Conservation (phyloP, 2,113 vertebrate species). For the Ciconia maguari region DNA sequence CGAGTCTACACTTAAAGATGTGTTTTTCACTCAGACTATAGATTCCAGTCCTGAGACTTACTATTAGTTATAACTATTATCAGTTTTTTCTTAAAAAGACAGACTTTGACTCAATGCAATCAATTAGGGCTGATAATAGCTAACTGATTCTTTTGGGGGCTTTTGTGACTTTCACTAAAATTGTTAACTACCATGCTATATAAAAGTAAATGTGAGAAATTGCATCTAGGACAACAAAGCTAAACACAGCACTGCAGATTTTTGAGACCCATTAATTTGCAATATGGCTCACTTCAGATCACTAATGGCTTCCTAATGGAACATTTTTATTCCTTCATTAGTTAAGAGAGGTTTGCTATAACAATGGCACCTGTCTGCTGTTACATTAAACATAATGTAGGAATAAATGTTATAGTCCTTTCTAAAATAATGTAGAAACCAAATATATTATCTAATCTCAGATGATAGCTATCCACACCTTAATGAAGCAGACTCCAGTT, state of each 20-base stretch:
- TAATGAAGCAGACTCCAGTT: neutral
- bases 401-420: neutral
- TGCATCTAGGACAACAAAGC: neutral
- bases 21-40: neutral
- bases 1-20: neutral
- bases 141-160: neutral
- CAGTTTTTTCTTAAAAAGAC: neutral
- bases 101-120: neutral
- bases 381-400: neutral
- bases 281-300: neutral
- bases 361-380: neutral
- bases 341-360: neutral
- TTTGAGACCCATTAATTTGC: neutral
- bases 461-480: neutral
- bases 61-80: neutral
- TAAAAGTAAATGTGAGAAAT: neutral
- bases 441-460: neutral
- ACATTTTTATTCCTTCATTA: constrained; percentile 19
- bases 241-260: neutral
- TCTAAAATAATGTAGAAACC: neutral
- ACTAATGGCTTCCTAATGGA: constrained; percentile 20
- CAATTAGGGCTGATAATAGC: neutral
- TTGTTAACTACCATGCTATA: neutral
- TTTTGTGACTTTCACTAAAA: neutral
- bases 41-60: neutral